These are phyloP conservation scores for Calyptommatus sinebrachiatus DNA, from an alignment of 2,113 vertebrate genomes.

Conservation along the genomic window DNA sequence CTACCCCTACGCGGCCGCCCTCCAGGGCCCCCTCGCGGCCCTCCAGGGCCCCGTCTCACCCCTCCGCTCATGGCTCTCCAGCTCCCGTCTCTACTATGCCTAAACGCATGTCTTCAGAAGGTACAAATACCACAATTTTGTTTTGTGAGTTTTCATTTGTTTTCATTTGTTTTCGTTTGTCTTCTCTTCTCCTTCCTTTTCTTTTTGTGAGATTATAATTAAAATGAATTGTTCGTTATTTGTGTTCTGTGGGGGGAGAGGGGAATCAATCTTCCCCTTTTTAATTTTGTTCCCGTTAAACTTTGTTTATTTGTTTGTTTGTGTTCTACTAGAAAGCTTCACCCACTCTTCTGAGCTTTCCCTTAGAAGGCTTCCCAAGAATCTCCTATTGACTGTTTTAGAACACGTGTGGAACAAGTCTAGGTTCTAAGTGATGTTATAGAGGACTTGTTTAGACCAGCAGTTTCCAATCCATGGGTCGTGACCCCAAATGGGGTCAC, in stretches of 20 bases:
- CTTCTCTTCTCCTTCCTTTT: constrained; percentile 51
- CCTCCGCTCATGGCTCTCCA: constrained; percentile 95
- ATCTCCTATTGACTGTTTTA: too few species aligned
- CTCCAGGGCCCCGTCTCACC: constrained; percentile 97
- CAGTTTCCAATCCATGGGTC: too few species aligned
- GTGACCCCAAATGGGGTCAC: too few species aligned
- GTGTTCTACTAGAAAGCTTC: constrained; percentile 58
- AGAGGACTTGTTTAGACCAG: too few species aligned
- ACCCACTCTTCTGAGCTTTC: not conserved
- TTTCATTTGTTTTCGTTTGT: constrained; percentile 39
- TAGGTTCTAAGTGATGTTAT: too few species aligned
- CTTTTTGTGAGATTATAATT: constrained; percentile 71
- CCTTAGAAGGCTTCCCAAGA: too few species aligned
- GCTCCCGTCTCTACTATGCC: constrained; percentile 94
- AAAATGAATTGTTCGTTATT: constrained; percentile 68
- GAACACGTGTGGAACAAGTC: too few species aligned
- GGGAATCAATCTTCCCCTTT: constrained; percentile 61
- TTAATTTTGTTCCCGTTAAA: constrained; percentile 67
- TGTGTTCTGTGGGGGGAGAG: constrained; percentile 59
- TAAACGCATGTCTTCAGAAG: constrained; percentile 99
- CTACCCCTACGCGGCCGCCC: constrained; percentile 97
- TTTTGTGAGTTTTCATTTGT: constrained; percentile 72
- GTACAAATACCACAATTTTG: constrained; percentile 85
- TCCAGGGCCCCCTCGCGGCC: constrained; percentile 99
- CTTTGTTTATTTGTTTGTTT: constrained; percentile 51